Percentiles rank a stretch among this genome's conserved stretches.
These are phyloP conservation scores for Cyclargus thomasi DNA, from an alignment of 1,140 invertebrate genomes.

Conservation along the genomic window DNA sequence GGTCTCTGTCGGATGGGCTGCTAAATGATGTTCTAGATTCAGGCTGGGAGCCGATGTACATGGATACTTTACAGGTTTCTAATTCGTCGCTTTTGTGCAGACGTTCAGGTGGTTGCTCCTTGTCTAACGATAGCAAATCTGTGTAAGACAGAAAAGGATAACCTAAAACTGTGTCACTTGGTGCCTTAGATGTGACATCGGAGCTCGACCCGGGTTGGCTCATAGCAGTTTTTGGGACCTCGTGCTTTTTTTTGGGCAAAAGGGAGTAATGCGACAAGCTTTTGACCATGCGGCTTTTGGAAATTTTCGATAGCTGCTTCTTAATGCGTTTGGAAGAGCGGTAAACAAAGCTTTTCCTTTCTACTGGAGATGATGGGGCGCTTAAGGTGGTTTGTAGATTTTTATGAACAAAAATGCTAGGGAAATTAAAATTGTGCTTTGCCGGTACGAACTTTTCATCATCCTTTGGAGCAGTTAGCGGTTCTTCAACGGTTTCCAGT, in stretches of 20 bases:
- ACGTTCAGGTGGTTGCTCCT: conserved; percentile 39
- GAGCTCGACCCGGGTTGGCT: conserved; percentile 56
- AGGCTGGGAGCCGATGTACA: conserved; percentile 69
- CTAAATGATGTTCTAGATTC: conserved; percentile 58
- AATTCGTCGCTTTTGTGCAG: conserved; percentile 62
- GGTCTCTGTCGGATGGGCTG: conserved; percentile 48
- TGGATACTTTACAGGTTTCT: conserved; percentile 44
- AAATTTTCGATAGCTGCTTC: conserved; percentile 57
- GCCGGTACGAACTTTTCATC: conserved; percentile 47
- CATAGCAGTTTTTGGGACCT: conserved; percentile 39
- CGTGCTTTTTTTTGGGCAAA: conserved; percentile 55
- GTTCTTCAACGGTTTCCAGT: not conserved
- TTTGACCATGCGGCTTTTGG: conserved; percentile 66
- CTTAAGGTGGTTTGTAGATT: conserved; percentile 58
- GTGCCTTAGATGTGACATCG: conserved; percentile 51
- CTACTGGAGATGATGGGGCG: conserved; percentile 59
- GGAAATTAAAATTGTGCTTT: conserved; percentile 50
- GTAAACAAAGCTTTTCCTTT: conserved; percentile 61
- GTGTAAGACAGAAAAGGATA: conserved; percentile 63
- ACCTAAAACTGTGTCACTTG: conserved; percentile 63
- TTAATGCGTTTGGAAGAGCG: conserved; percentile 62
- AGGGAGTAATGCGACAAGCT: conserved; percentile 67
- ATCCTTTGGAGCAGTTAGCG: conserved; percentile 5
- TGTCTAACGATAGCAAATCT: conserved; percentile 60
- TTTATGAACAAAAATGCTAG: conserved; percentile 60